Evolutionary conservation across 2,797 vertebrate species (phyloP).

Genomic region (Petrocephalus sullivani): DNA sequence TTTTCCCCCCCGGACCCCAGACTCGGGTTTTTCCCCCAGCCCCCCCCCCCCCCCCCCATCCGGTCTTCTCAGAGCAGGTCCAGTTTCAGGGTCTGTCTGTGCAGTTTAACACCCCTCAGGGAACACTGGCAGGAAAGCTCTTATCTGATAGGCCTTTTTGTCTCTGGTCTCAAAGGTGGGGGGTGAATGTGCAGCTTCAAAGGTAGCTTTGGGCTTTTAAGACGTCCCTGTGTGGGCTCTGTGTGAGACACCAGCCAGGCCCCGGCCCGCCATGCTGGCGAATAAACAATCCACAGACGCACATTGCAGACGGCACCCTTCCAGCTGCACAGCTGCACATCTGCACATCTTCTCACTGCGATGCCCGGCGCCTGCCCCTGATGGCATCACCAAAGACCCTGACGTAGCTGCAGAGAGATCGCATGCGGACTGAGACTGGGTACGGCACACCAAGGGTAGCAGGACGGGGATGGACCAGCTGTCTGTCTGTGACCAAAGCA

Average conservation of each 20-base stretch:
- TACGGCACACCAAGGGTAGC: background rate
- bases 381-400: too few species aligned
- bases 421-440: too few species aligned
- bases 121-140: background rate
- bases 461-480: background rate
- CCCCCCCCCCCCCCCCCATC: conserved; percentile 54
- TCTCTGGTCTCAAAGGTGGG: conserved; percentile 37
- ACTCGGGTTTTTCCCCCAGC: conserved; percentile 55
- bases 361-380: too few species aligned
- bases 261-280: background rate
- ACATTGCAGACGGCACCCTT: background rate
- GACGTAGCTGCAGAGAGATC: too few species aligned
- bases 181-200: background rate
- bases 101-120: background rate
- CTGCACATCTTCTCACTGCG: background rate
- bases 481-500: background rate
- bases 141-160: background rate
- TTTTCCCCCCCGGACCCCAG: too few species aligned
- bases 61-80: conserved; percentile 31
- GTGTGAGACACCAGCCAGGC: background rate
- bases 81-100: conserved; percentile 47
- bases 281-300: background rate
- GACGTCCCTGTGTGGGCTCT: background rate
- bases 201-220: background rate
- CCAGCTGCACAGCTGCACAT: background rate